A percentile compares a stretch with the other conserved stretches of the same genome.
phyloP scores from a whole-genome alignment of 1,140 invertebrate genomes.

The Drosophila orosa region DNA sequence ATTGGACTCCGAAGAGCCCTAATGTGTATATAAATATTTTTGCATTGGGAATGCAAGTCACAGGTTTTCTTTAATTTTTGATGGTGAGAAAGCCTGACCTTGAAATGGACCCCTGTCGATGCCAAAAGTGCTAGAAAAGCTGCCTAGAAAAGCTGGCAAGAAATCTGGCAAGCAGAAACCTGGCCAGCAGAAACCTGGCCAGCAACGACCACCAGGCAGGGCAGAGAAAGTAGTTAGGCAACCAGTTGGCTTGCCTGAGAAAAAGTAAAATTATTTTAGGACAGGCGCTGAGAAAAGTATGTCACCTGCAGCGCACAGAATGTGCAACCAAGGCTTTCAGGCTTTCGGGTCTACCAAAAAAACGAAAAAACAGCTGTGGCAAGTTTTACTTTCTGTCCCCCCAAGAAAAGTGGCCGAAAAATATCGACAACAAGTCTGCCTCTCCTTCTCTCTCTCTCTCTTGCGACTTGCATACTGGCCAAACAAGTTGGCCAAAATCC shows the following conservation, averaged over 20 bases:
- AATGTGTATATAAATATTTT: constrained; percentile 7
- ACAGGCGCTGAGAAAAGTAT: constrained; percentile 72
- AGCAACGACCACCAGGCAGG: constrained; percentile 29
- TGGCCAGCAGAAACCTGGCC: constrained; percentile 22
- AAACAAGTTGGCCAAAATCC: constrained; percentile 64
- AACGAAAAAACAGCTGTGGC: constrained; percentile 53
- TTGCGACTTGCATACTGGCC: constrained; percentile 56
- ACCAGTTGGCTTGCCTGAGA: constrained; percentile 59
- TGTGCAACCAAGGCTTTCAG: constrained; percentile 36
- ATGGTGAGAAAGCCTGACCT: constrained; percentile 61
- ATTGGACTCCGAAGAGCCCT: constrained; percentile 43
- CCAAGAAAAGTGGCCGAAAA: constrained; percentile 28
- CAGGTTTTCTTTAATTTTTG: constrained; percentile 12
- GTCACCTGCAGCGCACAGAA: constrained; percentile 63
- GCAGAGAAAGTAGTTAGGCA: constrained; percentile 71
- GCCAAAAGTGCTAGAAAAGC: constrained; percentile 33
- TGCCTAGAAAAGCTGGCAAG: constrained; percentile 16
- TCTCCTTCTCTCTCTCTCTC: constrained; percentile 4
- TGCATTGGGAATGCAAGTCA: constrained; percentile 52
- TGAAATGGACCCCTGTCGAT: constrained; percentile 62
- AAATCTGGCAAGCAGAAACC: constrained; percentile 41
- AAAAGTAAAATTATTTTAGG: constrained; percentile 83
- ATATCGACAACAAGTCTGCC: constrained; percentile 43
- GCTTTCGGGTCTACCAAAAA: constrained; percentile 21
- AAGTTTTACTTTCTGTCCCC: constrained; percentile 75